A percentile compares a stretch with the other conserved stretches of the same genome.
Evolutionary conservation across 2,888 invertebrate genomes (phyloP).

Genomic region (Epinotia ramella): DNA sequence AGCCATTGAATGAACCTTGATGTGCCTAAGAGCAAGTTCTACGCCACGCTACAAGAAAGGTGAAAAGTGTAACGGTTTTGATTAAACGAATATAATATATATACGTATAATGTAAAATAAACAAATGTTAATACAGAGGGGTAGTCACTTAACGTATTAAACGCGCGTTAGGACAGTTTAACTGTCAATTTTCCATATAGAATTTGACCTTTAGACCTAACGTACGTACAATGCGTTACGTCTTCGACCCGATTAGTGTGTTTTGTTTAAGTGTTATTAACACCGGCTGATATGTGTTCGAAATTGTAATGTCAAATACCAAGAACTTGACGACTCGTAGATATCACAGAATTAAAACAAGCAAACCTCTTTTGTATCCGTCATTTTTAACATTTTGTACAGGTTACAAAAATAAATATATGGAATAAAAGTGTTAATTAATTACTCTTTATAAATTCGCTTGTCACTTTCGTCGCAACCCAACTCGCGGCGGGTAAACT

Average conservation of each 20-base stretch:
- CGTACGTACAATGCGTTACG: no score
- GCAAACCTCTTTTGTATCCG: background rate
- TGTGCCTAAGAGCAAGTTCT: no score
- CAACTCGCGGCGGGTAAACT: conserved; percentile 59
- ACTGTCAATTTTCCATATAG: no score
- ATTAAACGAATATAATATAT: background rate
- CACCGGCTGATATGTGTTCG: background rate
- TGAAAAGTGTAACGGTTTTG: background rate
- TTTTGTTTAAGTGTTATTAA: background rate
- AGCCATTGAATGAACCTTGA: no score
- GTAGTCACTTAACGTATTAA: no score
- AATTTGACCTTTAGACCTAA: no score
- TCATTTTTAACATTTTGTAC: background rate
- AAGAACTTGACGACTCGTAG: background rate
- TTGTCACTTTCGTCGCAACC: conserved; percentile 39
- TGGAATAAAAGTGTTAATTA: background rate
- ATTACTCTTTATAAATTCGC: conserved; percentile 12
- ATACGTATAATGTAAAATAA: no score
- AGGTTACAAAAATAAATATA: background rate
- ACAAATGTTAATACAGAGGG: no score
- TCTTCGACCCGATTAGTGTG: no score
- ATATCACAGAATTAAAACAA: background rate
- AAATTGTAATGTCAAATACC: background rate
- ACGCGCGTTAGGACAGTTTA: no score
- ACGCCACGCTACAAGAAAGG: no score